Evolutionary conservation across 37 sponge, comb jelly and placozoan species (phyloP).

Genomic region (Halichondria panicea): DNA sequence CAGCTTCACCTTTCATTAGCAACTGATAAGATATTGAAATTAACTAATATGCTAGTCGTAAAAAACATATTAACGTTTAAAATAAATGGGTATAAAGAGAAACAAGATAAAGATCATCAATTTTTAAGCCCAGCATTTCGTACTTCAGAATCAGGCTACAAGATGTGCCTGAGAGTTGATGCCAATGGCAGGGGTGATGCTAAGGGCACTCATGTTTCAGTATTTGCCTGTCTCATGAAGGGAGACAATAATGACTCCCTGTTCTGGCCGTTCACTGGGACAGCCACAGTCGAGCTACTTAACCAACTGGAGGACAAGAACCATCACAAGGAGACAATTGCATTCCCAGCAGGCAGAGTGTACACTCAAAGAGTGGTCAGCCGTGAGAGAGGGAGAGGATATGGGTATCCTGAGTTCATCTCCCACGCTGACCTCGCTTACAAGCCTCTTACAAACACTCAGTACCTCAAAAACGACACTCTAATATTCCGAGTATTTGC

Average conservation of each 20-base stretch:
- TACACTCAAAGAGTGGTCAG: slow-evolving; percentile 3
- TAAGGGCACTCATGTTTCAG: slow-evolving; percentile 35
- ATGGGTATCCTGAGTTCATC: slow-evolving; percentile 3
- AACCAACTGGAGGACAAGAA: slow-evolving; percentile 35
- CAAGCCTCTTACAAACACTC: slow-evolving; percentile 15
- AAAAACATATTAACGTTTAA: too few relatives aligned
- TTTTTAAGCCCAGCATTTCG: slow-evolving; percentile 29
- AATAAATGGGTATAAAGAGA: too few relatives aligned
- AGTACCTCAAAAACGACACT: slow-evolving; percentile 44
- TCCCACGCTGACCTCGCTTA: slow-evolving; percentile 7
- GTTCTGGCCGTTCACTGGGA: slow-evolving; percentile 24
- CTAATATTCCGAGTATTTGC: slow-evolving; percentile 50
- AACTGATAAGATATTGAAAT: too few relatives aligned
- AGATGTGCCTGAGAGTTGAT: slow-evolving; percentile 42
- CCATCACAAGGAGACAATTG: slow-evolving; percentile 14
- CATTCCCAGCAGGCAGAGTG: neutral
- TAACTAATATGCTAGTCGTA: too few relatives aligned
- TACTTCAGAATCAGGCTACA: slow-evolving; percentile 20
- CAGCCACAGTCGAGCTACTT: slow-evolving; percentile 33
- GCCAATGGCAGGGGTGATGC: slow-evolving; percentile 43
- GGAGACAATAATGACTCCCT: slow-evolving; percentile 43
- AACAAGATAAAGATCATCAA: too few relatives aligned
- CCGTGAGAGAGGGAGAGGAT: too few relatives aligned
- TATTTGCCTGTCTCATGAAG: slow-evolving; percentile 37
- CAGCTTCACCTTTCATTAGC: too few relatives aligned